Conservation (phyloP, 2,113 vertebrate species). For the Tiliqua scincoides region DNA sequence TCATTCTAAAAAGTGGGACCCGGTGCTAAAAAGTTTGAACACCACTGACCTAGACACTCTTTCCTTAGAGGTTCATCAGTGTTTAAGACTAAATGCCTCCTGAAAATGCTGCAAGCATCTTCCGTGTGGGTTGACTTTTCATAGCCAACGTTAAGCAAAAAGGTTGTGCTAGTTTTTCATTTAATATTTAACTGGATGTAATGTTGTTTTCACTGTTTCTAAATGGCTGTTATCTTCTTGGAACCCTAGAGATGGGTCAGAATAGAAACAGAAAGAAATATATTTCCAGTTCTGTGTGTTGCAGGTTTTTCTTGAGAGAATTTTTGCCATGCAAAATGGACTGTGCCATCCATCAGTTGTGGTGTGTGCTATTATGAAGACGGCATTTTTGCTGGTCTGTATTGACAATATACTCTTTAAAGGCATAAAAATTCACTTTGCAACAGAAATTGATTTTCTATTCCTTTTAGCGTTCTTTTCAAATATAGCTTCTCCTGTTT, state of each 20-base stretch:
- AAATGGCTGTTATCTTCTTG: neutral
- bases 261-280: neutral
- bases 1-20: too few relatives aligned
- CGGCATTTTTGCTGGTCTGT: conserved; percentile 24
- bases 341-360: conserved; percentile 24
- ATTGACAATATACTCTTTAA: conserved; percentile 39
- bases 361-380: conserved; percentile 14
- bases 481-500: conserved; percentile 41
- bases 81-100: neutral
- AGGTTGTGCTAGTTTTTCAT: neutral
- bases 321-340: conserved; percentile 28
- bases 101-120: neutral
- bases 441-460: conserved; percentile 41
- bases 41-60: neutral
- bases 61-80: neutral
- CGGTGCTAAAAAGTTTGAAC: too few relatives aligned
- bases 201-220: neutral
- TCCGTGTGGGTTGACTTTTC: neutral
- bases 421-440: conserved; percentile 42
- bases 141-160: neutral
- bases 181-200: neutral
- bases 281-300: neutral
- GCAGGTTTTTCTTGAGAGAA: conserved; percentile 19
- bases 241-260: neutral
- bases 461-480: conserved; percentile 39